phyloP scores from a whole-genome alignment of 2,888 invertebrate species.

The Epinotia brunnichana region DNA sequence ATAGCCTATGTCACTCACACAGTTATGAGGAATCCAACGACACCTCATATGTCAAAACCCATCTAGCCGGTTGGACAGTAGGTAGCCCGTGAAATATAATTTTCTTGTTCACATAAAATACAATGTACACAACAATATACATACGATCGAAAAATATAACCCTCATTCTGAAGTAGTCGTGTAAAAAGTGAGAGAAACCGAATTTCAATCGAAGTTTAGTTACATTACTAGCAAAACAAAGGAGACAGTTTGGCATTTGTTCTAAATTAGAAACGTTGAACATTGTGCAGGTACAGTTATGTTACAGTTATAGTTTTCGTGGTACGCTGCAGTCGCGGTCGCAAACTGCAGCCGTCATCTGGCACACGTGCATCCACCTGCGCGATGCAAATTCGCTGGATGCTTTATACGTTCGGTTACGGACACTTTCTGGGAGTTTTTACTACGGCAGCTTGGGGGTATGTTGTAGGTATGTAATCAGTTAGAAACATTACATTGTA shows the following conservation, averaged over 20 bases:
- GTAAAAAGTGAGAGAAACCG: neutral
- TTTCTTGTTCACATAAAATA: no score
- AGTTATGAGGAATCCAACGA: no score
- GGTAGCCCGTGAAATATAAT: no score
- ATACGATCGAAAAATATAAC: no score
- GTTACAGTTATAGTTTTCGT: slow-evolving; percentile 15
- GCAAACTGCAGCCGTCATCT: slow-evolving; percentile 64
- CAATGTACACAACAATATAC: no score
- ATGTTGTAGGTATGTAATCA: neutral
- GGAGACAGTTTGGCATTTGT: slow-evolving; percentile 3
- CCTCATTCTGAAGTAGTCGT: no score
- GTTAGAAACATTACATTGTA: no score
- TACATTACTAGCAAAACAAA: neutral
- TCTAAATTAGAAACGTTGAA: neutral
- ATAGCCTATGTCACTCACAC: no score
- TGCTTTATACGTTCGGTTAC: slow-evolving; percentile 57
- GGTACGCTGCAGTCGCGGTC: slow-evolving; percentile 59
- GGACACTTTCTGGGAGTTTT: slow-evolving; percentile 27
- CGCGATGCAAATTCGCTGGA: slow-evolving; percentile 51
- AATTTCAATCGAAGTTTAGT: neutral
- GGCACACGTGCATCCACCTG: slow-evolving; percentile 52
- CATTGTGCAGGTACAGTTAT: neutral
- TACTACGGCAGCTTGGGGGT: neutral
- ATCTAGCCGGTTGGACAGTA: no score
- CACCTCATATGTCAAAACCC: no score